Evolutionary conservation across 2,888 invertebrate species (phyloP).

Genomic region (Hydrotaea diabolus): DNA sequence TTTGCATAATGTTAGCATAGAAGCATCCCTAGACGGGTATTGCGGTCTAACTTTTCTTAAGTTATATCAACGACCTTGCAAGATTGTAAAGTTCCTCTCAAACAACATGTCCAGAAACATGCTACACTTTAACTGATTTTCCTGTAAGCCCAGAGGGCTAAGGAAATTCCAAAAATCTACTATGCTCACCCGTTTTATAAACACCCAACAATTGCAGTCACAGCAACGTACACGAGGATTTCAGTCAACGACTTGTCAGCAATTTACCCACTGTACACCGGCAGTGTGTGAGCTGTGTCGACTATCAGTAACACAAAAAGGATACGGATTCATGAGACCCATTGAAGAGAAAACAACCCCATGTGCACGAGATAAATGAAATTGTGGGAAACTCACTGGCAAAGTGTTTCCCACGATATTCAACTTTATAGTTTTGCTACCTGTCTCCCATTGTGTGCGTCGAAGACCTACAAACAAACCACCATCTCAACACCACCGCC

Average conservation of each 20-base stretch:
- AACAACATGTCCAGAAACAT: too few species aligned
- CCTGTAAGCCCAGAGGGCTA: too few species aligned
- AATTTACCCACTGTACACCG: conserved; percentile 75
- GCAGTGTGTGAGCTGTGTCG: conserved; percentile 32
- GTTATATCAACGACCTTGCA: too few species aligned
- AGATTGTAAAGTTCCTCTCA: too few species aligned
- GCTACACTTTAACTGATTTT: too few species aligned
- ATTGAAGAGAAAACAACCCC: conserved; percentile 67
- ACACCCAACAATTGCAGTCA: neutral
- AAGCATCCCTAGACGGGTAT: too few species aligned
- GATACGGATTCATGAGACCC: conserved; percentile 49
- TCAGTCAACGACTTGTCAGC: conserved; percentile 20
- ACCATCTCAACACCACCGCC: conserved; percentile 67
- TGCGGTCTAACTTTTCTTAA: too few species aligned
- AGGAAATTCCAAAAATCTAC: neutral
- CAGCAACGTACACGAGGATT: neutral
- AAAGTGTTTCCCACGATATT: conserved; percentile 81
- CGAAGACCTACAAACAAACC: conserved; percentile 70
- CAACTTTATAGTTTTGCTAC: conserved; percentile 70
- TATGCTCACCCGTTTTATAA: too few species aligned
- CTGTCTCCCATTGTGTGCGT: conserved; percentile 71
- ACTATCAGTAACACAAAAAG: conserved; percentile 68
- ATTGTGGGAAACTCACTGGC: conserved; percentile 81
- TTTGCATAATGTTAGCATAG: too few species aligned
- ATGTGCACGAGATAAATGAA: conserved; percentile 75